phyloP scores from a whole-genome alignment of 2,888 invertebrate species.

The Rambutsinella grinnellia region DNA sequence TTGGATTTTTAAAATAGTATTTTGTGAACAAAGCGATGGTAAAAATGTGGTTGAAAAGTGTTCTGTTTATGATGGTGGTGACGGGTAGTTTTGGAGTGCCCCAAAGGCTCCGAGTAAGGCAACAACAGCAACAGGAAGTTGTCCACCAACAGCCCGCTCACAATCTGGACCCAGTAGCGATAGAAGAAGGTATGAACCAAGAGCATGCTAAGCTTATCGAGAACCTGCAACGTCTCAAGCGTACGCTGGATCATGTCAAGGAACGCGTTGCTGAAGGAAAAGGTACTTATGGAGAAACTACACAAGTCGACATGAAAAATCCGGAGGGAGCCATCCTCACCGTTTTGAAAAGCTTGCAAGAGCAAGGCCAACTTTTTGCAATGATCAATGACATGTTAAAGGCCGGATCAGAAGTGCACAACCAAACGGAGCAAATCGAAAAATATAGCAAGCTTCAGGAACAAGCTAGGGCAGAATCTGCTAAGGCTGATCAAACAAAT shows the following conservation, averaged over 20 bases:
- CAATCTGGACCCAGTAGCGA: slow-evolving; percentile 8
- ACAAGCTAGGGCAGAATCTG: slow-evolving; percentile 15
- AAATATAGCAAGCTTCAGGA: not conserved
- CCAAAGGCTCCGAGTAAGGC: not conserved
- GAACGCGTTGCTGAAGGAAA: slow-evolving; percentile 24
- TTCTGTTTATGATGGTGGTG: too few species aligned
- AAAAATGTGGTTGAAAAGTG: too few species aligned
- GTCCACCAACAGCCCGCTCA: not conserved
- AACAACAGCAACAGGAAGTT: not conserved
- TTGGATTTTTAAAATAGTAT: too few species aligned
- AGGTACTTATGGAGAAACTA: slow-evolving; percentile 9
- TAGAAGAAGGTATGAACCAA: slow-evolving; percentile 5
- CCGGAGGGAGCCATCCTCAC: slow-evolving; percentile 31
- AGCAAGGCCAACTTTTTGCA: slow-evolving; percentile 33
- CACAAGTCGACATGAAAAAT: slow-evolving; percentile 19
- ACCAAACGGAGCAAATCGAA: slow-evolving; percentile 26
- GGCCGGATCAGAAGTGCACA: slow-evolving; percentile 31
- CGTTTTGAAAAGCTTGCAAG: slow-evolving; percentile 29
- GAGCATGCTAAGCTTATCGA: slow-evolving; percentile 35
- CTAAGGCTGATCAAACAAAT: slow-evolving; percentile 19
- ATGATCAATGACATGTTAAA: slow-evolving; percentile 43
- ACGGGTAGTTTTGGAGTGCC: not conserved
- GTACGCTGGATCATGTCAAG: slow-evolving; percentile 24
- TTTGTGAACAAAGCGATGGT: too few species aligned
- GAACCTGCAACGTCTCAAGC: slow-evolving; percentile 27